These are phyloP conservation scores for Pao palembangensis DNA, from an alignment of 2,113 vertebrate species.

Conservation along the genomic window DNA sequence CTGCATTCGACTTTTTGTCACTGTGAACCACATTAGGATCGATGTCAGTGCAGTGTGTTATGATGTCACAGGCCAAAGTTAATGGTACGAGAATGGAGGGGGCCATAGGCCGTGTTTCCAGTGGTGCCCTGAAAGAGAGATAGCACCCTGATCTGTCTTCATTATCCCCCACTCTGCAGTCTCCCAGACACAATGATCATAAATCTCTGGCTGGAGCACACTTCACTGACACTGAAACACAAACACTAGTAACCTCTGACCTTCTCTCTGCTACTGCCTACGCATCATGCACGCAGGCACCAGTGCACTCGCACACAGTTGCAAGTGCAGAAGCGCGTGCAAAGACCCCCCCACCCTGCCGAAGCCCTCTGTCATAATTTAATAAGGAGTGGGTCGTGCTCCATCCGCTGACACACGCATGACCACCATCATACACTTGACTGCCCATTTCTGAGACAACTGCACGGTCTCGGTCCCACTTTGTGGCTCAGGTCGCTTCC, in stretches of 20 bases:
- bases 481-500: constrained; percentile 15
- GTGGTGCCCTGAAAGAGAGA: constrained; percentile 69
- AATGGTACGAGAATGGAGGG: constrained; percentile 62
- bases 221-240: constrained; percentile 81
- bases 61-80: constrained; percentile 71
- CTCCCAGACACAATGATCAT: constrained; percentile 79
- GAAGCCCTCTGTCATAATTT: constrained; percentile 46
- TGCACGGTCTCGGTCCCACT: constrained; percentile 25
- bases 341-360: constrained; percentile 2
- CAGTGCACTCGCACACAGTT: constrained; percentile 13
- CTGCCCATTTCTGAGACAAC: constrained; percentile 36
- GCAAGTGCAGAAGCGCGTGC: background rate
- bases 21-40: constrained; percentile 50
- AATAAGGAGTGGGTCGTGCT: constrained; percentile 48
- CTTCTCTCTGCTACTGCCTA: constrained; percentile 74
- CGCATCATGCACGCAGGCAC: constrained; percentile 32
- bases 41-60: constrained; percentile 63
- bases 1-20: constrained; percentile 43
- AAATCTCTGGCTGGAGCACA: constrained; percentile 79
- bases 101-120: constrained; percentile 69
- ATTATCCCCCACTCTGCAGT: constrained; percentile 77
- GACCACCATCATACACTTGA: constrained; percentile 29
- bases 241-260: constrained; percentile 81
- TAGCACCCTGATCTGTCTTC: constrained; percentile 79
- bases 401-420: constrained; percentile 17